These are phyloP conservation scores for Scomber colias DNA, from an alignment of 2,113 vertebrate genomes.

Conservation along the genomic window DNA sequence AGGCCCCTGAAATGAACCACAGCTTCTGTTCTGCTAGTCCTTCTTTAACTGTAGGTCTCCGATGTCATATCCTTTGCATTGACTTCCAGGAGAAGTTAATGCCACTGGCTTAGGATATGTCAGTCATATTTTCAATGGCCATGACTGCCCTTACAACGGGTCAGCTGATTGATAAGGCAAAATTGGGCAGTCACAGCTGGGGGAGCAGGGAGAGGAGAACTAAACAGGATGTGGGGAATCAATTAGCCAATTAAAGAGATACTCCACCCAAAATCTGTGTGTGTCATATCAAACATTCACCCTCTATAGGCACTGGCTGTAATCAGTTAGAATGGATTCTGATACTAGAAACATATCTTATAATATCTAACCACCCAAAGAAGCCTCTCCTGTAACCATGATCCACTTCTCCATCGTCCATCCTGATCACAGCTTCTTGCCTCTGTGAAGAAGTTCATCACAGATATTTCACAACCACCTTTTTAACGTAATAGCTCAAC, in stretches of 20 bases:
- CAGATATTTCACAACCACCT: neutral
- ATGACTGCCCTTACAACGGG: slow-evolving; percentile 27
- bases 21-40: slow-evolving; percentile 32
- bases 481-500: slow-evolving; percentile 3
- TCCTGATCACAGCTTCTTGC: neutral
- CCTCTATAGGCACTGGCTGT: neutral
- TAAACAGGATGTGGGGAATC: slow-evolving; percentile 52
- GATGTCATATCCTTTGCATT: slow-evolving; percentile 79
- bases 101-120: slow-evolving; percentile 74
- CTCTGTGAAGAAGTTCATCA: neutral
- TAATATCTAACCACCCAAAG: too few species aligned
- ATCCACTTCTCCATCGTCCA: neutral
- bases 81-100: slow-evolving; percentile 73
- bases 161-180: slow-evolving; percentile 35
- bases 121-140: slow-evolving; percentile 48
- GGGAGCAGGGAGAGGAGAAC: slow-evolving; percentile 46
- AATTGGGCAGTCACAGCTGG: slow-evolving; percentile 43
- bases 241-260: slow-evolving; percentile 60
- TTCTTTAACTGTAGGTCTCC: slow-evolving; percentile 51
- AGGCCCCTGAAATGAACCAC: slow-evolving; percentile 45
- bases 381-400: too few species aligned
- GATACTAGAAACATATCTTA: neutral
- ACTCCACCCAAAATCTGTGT: slow-evolving; percentile 47
- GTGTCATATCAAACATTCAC: slow-evolving; percentile 1
- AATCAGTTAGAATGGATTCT: neutral